A percentile compares a stretch with the other conserved stretches of the same genome.
These are phyloP conservation scores for Scelioninae gen. 1 DNA, from an alignment of 2,888 invertebrate species.

Conservation along the genomic window DNA sequence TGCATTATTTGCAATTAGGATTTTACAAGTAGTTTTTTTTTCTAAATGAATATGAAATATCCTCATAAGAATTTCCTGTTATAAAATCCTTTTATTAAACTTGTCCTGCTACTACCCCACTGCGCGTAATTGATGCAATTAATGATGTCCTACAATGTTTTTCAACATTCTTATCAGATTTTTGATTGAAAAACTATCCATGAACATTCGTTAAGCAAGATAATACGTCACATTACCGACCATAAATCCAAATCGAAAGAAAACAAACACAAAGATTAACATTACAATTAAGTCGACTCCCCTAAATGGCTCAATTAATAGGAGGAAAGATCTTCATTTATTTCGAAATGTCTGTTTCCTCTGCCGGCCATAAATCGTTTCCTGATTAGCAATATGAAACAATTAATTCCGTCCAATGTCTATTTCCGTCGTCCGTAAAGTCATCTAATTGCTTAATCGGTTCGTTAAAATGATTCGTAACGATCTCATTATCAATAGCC, in stretches of 20 bases:
- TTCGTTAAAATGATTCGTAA: conserved; percentile 49
- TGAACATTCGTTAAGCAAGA: neutral
- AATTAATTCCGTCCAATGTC: conserved; percentile 45
- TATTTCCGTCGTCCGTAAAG: conserved; percentile 45
- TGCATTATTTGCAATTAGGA: too few relatives aligned
- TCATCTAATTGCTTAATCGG: conserved; percentile 59
- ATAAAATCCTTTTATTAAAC: too few relatives aligned
- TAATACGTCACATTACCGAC: neutral
- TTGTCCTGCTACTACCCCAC: too few relatives aligned
- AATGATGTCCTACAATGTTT: neutral
- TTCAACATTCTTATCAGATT: neutral
- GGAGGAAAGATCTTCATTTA: conserved; percentile 44
- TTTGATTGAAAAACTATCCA: neutral
- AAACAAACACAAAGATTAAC: neutral
- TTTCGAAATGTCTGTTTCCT: neutral
- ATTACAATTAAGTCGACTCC: conserved; percentile 15
- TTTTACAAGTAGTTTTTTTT: too few relatives aligned
- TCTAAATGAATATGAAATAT: too few relatives aligned
- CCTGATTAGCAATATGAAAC: conserved; percentile 59
- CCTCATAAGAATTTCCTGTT: too few relatives aligned
- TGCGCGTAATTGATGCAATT: neutral
- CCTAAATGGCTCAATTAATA: conserved; percentile 39
- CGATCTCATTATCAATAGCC: conserved; percentile 61
- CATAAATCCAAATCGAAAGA: conserved; percentile 10
- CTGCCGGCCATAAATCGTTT: conserved; percentile 45